Base-by-base conservation (phyloP, 2,113 vertebrate species). In the Ammospiza nelsoni region DNA sequence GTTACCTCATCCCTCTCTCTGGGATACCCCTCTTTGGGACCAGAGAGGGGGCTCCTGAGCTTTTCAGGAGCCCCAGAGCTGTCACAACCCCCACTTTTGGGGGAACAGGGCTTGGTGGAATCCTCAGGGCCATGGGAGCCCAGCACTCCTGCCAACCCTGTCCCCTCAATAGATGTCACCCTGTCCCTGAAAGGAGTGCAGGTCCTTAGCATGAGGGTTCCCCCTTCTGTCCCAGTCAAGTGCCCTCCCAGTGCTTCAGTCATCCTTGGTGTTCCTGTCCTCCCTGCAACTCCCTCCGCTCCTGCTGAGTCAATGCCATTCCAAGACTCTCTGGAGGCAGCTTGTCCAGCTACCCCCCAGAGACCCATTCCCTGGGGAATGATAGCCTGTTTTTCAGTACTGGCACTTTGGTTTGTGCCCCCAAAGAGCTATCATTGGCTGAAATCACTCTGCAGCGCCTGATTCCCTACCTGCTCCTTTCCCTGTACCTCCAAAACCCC, bases 401-500 rank as follows among this genome's bases (percentile, higher is more conserved):
- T 98, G 39, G 95, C 95, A 95, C 96, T 3, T 89, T 99, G 81
- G 96, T 99, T 48, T 99, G 98, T 13, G 98, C 98, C 29, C 65
- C 98, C 25, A 96, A 97, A 0, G 99, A 99, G 81, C 95, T 98
- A 25, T 81, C 98, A 33, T 95, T 99, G 83, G 98, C 98, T 0
- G 98, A 99, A 95, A 95, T 96, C 51, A 98, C 96, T 1, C 98
- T 99, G 61, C 95, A 97, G 11, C 97, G 95, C 92, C 86, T 99
- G 87, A 97, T 85, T 9, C 95, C 97, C 9, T 97, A 98, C 77
- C 97, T 98, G 21, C 87, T 98, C 62, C 94, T 98, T 49, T 97
- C 98, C 35, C 97, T 99, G 43, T 98, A 98, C 51, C 96, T 99
- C 86, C 97, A 98, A 52, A 97, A 97, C 12, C 73, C 95, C 5